A percentile compares a stretch with the other conserved stretches of the same genome.
Evolutionary conservation across 1,140 invertebrate genomes (phyloP).

Genomic region (Hyposmocoma kahamanoa): DNA sequence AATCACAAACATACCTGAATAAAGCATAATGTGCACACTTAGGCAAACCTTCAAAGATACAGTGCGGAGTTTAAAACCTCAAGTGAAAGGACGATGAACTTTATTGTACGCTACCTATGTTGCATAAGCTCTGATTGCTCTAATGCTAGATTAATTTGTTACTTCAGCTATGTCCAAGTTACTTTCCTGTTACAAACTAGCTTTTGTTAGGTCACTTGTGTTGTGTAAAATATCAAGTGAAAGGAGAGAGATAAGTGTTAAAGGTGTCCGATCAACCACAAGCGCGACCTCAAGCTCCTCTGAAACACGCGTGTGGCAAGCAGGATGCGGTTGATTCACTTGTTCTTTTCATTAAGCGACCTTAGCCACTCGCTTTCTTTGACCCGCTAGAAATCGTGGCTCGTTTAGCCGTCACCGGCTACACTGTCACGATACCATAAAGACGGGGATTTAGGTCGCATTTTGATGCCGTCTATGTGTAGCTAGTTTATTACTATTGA

Average conservation of each 20-base stretch:
- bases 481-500: too few relatives aligned
- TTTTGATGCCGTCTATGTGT: too few relatives aligned
- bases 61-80: too few relatives aligned
- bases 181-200: conserved; percentile 29
- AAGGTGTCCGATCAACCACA: conserved; percentile 2
- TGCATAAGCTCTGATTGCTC: conserved; percentile 23
- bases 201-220: conserved; percentile 22
- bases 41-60: too few relatives aligned
- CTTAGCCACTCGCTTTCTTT: conserved; percentile 37
- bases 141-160: conserved; percentile 22
- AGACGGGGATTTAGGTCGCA: too few relatives aligned
- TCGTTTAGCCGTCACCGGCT: too few relatives aligned
- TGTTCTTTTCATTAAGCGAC: too few relatives aligned
- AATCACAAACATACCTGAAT: too few relatives aligned
- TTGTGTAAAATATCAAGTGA: conserved; percentile 16
- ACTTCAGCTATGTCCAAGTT: conserved; percentile 14
- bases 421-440: too few relatives aligned
- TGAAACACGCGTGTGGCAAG: not conserved
- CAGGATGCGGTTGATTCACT: not conserved
- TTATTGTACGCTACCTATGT: conserved; percentile 29
- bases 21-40: too few relatives aligned
- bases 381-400: too few relatives aligned
- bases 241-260: conserved; percentile 21
- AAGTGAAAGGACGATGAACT: conserved; percentile 37
- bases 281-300: not conserved